Base-by-base conservation (phyloP, 2,888 invertebrate species). In the Quadroppia sp. region DNA sequence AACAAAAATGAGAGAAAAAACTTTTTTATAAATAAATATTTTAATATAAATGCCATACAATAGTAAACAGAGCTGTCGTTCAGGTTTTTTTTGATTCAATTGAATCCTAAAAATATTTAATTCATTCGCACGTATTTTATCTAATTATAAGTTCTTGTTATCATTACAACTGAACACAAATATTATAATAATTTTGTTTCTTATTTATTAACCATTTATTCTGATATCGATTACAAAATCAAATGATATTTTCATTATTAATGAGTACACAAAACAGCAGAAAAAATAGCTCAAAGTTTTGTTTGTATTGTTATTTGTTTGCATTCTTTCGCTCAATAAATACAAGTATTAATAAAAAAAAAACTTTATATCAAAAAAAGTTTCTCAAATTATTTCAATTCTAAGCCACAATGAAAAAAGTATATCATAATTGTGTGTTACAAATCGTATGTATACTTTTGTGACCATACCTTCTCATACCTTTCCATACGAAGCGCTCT, bases 91-190 rank as follows among this genome's bases (percentile, higher is more conserved):
- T 7, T 61, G 30, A 61, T 20, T 61, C n/a, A 30, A 59, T 23
- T 17, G 6, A 59, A 25, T 56, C 11, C 23, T 45, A 45, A 2
- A 2, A 45, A 53, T 36, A 61, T 32, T 36, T 32, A 32, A 61
- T 61, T 61, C 61, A 61, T 61, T 61, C 32, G 32, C 61, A 61
- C 61, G 61, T 36, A 61, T 61, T 61, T 32, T 36, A 36, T 61
- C 36, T 61, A 61, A 61, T 53, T 23, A 53, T 36, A 61, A 30
- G n/a, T 56, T n/a, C 28, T 61, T 61, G 32, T 61, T 61, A 32
- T 61, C 61, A 61, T 20, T n/a, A n/a, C 32, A 61, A 61, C 9
- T 53, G 20, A 45, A 45, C 4, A 36, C 2, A 45, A 45, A 45
- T 15, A 13, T 6, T 13, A 15, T 45, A 45, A 15, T 13, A 45